Evolutionary conservation across 2,113 vertebrate genomes (phyloP).

Genomic region (Oryzias javanicus): DNA sequence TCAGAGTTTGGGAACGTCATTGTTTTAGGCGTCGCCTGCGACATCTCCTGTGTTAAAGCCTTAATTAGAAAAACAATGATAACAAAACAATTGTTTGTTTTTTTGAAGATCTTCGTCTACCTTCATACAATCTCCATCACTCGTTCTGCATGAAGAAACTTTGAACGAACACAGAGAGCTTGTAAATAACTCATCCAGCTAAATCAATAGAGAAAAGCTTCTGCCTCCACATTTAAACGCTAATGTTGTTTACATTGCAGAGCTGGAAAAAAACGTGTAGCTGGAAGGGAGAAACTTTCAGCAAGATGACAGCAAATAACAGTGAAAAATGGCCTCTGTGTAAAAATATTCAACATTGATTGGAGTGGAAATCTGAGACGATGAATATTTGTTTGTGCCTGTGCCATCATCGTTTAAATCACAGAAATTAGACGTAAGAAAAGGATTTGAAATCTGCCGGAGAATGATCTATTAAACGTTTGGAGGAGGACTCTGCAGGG

Average conservation of each 20-base stretch:
- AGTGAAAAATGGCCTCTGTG: constrained; percentile 52
- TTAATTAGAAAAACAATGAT: no score
- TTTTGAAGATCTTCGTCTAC: no score
- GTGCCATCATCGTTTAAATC: constrained; percentile 40
- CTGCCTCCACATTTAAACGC: constrained; percentile 26
- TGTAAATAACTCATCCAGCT: constrained; percentile 33
- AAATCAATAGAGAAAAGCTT: constrained; percentile 40
- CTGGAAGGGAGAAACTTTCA: constrained; percentile 23
- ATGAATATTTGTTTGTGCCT: constrained; percentile 59
- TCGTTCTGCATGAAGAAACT: constrained; percentile 4
- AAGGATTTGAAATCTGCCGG: constrained; percentile 6
- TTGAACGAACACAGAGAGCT: constrained; percentile 20
- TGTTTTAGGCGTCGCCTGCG: no score
- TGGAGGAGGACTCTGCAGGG: not conserved
- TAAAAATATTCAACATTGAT: constrained; percentile 47
- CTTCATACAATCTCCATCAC: no score
- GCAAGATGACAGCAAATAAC: constrained; percentile 56
- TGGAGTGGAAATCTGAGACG: constrained; percentile 39
- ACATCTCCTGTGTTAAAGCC: no score
- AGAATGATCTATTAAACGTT: not conserved
- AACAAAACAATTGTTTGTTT: no score
- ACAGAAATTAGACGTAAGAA: constrained; percentile 35
- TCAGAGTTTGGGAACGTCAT: no score
- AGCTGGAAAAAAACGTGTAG: constrained; percentile 26
- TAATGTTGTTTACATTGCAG: constrained; percentile 28